Evolutionary conservation across 2,797 vertebrate species (phyloP).

Genomic region (Melanotaenia pygmaea): DNA sequence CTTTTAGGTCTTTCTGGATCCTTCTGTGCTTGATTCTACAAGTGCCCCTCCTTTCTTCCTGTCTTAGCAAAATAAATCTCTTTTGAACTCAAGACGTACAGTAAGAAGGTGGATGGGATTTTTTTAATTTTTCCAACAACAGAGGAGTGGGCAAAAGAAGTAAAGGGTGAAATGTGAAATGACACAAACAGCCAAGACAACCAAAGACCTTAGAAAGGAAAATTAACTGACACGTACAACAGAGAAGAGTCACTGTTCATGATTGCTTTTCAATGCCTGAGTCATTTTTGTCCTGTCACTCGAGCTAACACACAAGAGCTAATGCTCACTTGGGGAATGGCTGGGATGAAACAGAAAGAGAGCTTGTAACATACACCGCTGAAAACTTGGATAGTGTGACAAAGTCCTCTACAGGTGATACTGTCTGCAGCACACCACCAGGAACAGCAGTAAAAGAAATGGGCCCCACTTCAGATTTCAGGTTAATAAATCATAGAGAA

Average conservation of each 20-base stretch:
- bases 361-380: constrained; percentile 36
- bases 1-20: constrained; percentile 44
- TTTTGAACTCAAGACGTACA: constrained; percentile 63
- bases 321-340: constrained; percentile 44
- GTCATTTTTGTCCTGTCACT: constrained; percentile 61
- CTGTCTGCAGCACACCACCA: constrained; percentile 44
- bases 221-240: constrained; percentile 59
- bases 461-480: constrained; percentile 73
- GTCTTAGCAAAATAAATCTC: constrained; percentile 73
- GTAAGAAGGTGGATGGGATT: constrained; percentile 43
- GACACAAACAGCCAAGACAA: constrained; percentile 68
- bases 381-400: constrained; percentile 43
- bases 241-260: constrained; percentile 67
- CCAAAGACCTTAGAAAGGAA: constrained; percentile 57
- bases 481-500: constrained; percentile 79
- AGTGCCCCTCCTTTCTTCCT: constrained; percentile 45
- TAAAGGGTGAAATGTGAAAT: constrained; percentile 64
- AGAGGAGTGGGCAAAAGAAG: constrained; percentile 38
- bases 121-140: constrained; percentile 21
- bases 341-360: constrained; percentile 45
- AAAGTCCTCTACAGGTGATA: constrained; percentile 70
- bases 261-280: constrained; percentile 66
- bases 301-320: constrained; percentile 50
- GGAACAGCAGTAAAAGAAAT: constrained; percentile 64
- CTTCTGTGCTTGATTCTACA: constrained; percentile 36